phyloP scores from a whole-genome alignment of 2,113 vertebrate species.

The Prolemur simus region DNA sequence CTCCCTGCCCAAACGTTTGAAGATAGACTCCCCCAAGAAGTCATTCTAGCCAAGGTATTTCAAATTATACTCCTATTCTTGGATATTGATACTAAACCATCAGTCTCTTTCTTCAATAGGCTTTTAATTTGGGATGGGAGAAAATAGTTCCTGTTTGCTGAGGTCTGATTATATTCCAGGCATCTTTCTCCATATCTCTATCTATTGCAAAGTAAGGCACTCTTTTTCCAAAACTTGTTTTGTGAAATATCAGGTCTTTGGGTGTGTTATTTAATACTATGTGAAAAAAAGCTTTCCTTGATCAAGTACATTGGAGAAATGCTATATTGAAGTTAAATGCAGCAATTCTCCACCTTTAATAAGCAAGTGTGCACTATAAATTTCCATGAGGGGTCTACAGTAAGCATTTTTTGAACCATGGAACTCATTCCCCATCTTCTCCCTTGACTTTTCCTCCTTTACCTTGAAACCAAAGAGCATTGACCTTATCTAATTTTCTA shows the following conservation, averaged over 20 bases:
- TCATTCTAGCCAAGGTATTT: background rate
- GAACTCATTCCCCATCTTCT: background rate
- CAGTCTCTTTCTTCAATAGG: background rate
- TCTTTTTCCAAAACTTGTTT: background rate
- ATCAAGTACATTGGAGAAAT: background rate
- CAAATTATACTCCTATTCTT: background rate
- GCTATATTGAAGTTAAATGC: background rate
- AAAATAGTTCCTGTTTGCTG: background rate
- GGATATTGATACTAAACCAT: background rate
- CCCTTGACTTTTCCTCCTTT: background rate
- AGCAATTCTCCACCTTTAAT: background rate
- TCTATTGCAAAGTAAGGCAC: background rate
- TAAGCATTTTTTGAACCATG: background rate
- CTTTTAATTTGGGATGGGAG: background rate
- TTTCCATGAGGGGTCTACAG: background rate
- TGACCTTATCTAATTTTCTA: background rate
- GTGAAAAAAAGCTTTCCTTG: background rate
- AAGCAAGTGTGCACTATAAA: background rate
- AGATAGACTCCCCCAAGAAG: background rate
- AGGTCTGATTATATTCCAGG: background rate
- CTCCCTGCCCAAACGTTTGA: background rate
- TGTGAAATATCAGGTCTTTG: background rate
- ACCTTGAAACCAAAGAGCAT: background rate
- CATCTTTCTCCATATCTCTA: background rate
- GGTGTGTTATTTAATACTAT: background rate